These are phyloP conservation scores for Archivesica marissinica DNA, from an alignment of 1,140 invertebrate genomes.

Conservation along the genomic window DNA sequence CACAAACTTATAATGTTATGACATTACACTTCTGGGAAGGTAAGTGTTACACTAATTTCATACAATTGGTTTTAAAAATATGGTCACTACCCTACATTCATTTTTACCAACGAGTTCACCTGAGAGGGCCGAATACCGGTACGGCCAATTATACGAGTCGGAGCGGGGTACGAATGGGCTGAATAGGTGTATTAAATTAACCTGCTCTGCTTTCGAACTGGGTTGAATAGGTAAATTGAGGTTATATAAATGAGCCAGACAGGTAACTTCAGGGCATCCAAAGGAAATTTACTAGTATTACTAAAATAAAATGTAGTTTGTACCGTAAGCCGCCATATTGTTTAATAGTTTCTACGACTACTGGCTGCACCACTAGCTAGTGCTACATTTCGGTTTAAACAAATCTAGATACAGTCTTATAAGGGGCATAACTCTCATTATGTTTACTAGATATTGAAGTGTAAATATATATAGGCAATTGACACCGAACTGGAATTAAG, in stretches of 20 bases:
- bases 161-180: no score
- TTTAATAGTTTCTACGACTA: constrained; percentile 61
- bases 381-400: not conserved
- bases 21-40: no score
- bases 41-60: no score
- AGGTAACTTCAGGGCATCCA: not conserved
- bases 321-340: constrained; percentile 55
- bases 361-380: not conserved
- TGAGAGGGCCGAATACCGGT: no score
- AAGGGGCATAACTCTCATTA: constrained; percentile 18
- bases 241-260: not conserved
- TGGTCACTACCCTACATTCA: no score
- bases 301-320: not conserved
- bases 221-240: not conserved
- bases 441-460: no score
- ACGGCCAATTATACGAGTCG: no score
- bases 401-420: constrained; percentile 24
- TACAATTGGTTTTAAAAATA: no score
- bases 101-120: no score
- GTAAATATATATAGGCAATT: no score
- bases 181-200: not conserved
- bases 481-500: no score
- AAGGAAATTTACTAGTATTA: not conserved
- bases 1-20: no score
- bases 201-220: not conserved